Base-by-base conservation (phyloP, 1,140 invertebrate species). In the Ridgeia piscesae region DNA sequence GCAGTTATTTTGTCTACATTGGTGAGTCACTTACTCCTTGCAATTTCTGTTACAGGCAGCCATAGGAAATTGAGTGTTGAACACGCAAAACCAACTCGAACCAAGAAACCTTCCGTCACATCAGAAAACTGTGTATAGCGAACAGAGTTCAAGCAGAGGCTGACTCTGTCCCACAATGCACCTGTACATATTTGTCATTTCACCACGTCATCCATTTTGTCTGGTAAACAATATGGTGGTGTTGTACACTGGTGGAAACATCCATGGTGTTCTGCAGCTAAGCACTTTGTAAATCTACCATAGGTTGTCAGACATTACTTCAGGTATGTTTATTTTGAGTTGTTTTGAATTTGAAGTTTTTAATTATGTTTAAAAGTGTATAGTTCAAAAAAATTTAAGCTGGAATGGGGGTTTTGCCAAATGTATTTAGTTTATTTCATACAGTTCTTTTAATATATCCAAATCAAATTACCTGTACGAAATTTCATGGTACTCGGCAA, bases 151-250 rank as follows among this genome's bases (percentile, higher is more conserved):
- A 77, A 31, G n/a, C n/a, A 77, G 17, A 77, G 17, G 27, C 58
- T 77, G 27, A 21, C 58, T 77, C 58, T 77, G 27, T 77, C 58
- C 58, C 58, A 77, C 58, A 77, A 77, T 77, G 58, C 58, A 77
- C 58, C 58, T 77, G 58, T 77, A 77, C 58, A 77, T 77, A 77
- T 77, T 77, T 77, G 58, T 77, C 17, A 77, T 77, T 77, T 77
- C 58, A 77, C 58, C 0, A 14, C 27, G 17, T 77, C 58, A 77
- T 77, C 58, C 58, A 77, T 77, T 77, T 77, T 27, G 17, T 77
- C 17, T 31, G 27, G 58, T 77, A 77, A 77, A 77, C 58, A 77
- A 77, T 0, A 77, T 27, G 58, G 58, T 31, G 27, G 58, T 21
- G 17, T 77, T 77, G 58, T 21, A 77, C 58, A 21, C 27, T 77